Conservation (phyloP, 2,113 vertebrate genomes). For the Phaetusa simplex region DNA sequence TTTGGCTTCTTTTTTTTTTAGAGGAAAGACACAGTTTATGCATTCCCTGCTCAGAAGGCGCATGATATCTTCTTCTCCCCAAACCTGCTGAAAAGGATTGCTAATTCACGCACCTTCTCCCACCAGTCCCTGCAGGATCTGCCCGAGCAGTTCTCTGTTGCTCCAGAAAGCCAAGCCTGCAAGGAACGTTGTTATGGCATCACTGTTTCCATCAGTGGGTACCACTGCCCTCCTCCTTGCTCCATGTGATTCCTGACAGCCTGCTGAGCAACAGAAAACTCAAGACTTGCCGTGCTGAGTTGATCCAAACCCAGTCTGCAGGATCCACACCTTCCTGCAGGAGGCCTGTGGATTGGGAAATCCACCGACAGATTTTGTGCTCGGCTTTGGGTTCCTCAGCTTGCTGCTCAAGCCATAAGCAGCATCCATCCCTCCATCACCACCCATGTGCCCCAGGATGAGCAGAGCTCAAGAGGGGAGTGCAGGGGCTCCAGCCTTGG, state of each 20-base stretch:
- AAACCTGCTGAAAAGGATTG: not conserved
- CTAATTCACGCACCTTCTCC: not conserved
- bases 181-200: not conserved
- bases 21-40: not conserved
- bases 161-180: not conserved
- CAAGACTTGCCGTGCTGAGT: not conserved
- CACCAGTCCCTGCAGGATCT: not conserved
- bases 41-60: not conserved
- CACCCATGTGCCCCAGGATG: fast-evolving
- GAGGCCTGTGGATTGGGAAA: not conserved
- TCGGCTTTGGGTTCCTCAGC: fast-evolving
- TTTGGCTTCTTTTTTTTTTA: not conserved
- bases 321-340: not conserved
- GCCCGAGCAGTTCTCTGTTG: not conserved
- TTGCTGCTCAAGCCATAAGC: not conserved
- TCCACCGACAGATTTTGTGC: not conserved
- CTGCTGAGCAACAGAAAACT: not conserved
- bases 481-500: fast-evolving
- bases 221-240: not conserved
- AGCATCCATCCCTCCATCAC: not conserved
- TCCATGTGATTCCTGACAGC: not conserved
- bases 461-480: not conserved
- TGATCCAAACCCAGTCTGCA: not conserved
- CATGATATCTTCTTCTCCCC: not conserved
- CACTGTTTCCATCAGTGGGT: not conserved